These are phyloP conservation scores for Vultur gryphus DNA, from an alignment of 2,797 vertebrate species.

Conservation along the genomic window DNA sequence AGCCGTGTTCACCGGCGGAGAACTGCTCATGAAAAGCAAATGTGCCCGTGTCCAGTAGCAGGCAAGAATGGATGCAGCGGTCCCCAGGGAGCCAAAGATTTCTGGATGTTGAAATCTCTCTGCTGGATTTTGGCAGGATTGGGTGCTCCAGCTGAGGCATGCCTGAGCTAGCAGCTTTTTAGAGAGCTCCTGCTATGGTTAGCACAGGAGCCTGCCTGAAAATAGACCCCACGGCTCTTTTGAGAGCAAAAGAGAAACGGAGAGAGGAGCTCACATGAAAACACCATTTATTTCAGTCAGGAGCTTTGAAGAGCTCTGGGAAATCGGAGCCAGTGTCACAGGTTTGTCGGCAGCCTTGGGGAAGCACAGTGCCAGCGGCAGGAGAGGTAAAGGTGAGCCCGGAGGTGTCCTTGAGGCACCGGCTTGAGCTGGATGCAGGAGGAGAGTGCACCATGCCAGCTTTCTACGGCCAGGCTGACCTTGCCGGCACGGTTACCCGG, in stretches of 20 bases:
- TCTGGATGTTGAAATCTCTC: neutral
- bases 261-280: neutral
- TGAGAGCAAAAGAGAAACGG: neutral
- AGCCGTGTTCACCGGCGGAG: neutral
- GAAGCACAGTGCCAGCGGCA: neutral
- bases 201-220: neutral
- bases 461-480: neutral
- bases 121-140: neutral
- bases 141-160: neutral
- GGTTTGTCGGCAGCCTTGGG: neutral
- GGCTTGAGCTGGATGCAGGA: neutral
- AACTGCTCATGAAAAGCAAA: neutral
- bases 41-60: neutral
- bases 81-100: neutral
- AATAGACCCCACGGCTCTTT: neutral
- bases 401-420: neutral
- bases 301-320: neutral
- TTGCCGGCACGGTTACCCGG: rapidly evolving
- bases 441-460: neutral
- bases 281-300: neutral
- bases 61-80: neutral
- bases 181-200: neutral
- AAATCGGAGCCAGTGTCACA: neutral
- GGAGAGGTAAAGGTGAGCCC: neutral
- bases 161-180: neutral